Conservation (phyloP, 2,797 vertebrate species). For the Eidolon dupreanum region DNA sequence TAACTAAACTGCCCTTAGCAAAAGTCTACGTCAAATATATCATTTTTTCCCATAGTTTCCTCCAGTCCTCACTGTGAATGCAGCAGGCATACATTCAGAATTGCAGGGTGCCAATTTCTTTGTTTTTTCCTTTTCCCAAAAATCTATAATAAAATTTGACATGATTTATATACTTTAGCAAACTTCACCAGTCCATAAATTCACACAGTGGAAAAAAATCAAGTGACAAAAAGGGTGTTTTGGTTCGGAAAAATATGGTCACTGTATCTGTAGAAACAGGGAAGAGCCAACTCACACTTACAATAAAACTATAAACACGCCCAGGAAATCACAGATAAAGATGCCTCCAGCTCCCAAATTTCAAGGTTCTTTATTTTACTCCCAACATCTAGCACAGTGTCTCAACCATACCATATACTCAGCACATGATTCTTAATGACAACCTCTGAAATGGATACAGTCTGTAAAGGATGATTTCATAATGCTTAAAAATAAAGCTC, state of each 20-base stretch:
- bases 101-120: neutral
- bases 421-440: slow-evolving; percentile 1
- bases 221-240: neutral
- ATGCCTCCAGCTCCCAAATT: neutral
- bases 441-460: slow-evolving; percentile 40
- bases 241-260: slow-evolving; percentile 45
- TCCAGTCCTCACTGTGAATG: neutral
- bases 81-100: neutral
- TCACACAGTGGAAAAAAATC: neutral
- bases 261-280: neutral
- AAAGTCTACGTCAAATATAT: slow-evolving; percentile 3
- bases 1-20: neutral
- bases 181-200: slow-evolving; percentile 18
- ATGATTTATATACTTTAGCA: slow-evolving; percentile 7
- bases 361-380: slow-evolving; percentile 26
- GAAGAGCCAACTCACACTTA: slow-evolving; percentile 31
- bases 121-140: neutral
- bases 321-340: slow-evolving; percentile 37
- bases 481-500: slow-evolving; percentile 51
- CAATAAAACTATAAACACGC: slow-evolving; percentile 4
- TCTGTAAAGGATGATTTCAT: neutral
- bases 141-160: slow-evolving; percentile 2
- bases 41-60: neutral
- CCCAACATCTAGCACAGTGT: neutral
- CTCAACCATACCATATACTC: neutral